Base-by-base conservation (phyloP, 2,888 invertebrate genomes). In the Hoplodrina ambigua region DNA sequence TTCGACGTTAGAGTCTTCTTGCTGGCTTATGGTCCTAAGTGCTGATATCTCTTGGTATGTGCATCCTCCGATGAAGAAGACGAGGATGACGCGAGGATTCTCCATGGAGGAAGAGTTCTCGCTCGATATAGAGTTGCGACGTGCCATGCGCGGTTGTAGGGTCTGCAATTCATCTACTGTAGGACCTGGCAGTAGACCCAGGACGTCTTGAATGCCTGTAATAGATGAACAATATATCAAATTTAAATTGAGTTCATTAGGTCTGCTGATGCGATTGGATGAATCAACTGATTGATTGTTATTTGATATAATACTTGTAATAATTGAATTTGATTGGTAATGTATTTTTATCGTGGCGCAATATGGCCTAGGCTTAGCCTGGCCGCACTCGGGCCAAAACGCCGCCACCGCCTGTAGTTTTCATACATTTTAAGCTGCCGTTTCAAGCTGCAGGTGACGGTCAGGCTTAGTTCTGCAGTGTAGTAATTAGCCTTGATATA, bases 41-140 rank as follows among this genome's bases (percentile, higher is more conserved):
- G 98, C 98, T 0, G 98, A 97, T 86, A 98, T 97, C 94, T 99
- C 99, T 2, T 99, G 98, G 94, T 98, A 99, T 0, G 99, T 99
- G 89, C 99, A 98, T 0, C 99, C 99, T 6, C 99, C 99, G 19
- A 99, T 97, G 90, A 99, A 99, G 92, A 99, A 99, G 0, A 99
- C 98, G 0, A 99, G 95, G 11, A 99, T 97, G 4, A 99, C 97
- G 80, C 96, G 96, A 0, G 97, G 96, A 52, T 96, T 96, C 82
- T 97, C 97, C 55, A 93, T 87, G 0, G 94, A 87, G 0, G 92
- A 93, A 2, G 97, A 97, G 72, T 95, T 96, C 62, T 97, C 97
- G 81, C 96, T 97, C 0, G 96, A 96, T 20, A 96, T 95, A 0
- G 97, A 96, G 68, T 96, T 96, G 6, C 96, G 95, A 67, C 97